These are phyloP conservation scores for Heterotis niloticus DNA, from an alignment of 2,113 vertebrate species.

Conservation along the genomic window DNA sequence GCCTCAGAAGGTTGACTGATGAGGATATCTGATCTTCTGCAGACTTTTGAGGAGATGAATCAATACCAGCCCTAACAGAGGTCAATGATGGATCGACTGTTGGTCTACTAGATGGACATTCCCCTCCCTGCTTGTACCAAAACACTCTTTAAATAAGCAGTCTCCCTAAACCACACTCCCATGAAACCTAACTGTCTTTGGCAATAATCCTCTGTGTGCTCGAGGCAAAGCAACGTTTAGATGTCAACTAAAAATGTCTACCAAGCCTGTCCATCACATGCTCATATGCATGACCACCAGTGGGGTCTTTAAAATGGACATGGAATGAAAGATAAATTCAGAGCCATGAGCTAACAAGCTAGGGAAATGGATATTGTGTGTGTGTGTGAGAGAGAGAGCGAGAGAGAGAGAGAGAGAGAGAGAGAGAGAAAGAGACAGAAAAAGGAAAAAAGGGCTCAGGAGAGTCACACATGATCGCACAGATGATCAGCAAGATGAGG, in stretches of 20 bases:
- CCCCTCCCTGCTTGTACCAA: neutral
- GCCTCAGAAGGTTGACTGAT: neutral
- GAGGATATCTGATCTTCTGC: neutral
- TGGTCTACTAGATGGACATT: neutral
- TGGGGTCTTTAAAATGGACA: too few species aligned
- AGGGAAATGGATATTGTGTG: too few species aligned
- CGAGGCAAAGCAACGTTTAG: neutral
- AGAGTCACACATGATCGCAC: neutral
- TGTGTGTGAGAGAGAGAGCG: neutral
- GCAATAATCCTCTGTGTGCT: neutral
- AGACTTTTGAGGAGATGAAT: neutral
- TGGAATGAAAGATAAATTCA: too few species aligned
- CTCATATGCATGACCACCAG: neutral
- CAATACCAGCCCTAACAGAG: neutral
- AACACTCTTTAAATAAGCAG: neutral
- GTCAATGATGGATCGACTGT: neutral
- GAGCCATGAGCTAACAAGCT: too few species aligned
- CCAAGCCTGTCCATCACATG: neutral
- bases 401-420: neutral
- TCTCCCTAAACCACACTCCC: neutral
- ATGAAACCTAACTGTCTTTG: slow-evolving; percentile 3
- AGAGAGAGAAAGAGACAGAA: neutral
- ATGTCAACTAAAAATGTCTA: neutral
- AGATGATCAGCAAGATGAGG: neutral
- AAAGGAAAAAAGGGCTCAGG: neutral